phyloP scores from a whole-genome alignment of 2,113 vertebrate genomes.

The Sinocyclocheilus anshuiensis region DNA sequence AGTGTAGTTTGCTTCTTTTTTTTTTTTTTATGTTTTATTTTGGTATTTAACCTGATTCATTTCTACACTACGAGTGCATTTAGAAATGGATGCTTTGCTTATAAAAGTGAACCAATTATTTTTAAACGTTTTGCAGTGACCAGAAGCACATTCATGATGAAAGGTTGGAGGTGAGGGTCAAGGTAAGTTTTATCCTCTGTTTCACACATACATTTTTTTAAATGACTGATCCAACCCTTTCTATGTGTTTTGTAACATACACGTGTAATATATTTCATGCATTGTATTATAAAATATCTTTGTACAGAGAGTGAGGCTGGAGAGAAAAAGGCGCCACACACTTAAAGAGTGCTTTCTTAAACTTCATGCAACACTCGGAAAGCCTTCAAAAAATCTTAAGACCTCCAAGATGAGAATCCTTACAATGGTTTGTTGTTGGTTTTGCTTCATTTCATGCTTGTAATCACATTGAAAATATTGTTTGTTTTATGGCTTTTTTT shows the following conservation, averaged over 20 bases:
- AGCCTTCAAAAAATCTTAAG: background rate
- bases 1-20: background rate
- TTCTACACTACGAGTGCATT: background rate
- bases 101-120: background rate
- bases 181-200: background rate
- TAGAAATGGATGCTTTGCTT: background rate
- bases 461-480: background rate
- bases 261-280: background rate
- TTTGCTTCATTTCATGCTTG: background rate
- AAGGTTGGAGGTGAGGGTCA: background rate
- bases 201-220: background rate
- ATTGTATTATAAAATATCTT: background rate
- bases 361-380: constrained; percentile 53
- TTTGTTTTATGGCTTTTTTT: background rate
- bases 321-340: constrained; percentile 48
- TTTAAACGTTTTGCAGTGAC: background rate
- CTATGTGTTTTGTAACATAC: background rate
- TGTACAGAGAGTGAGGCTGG: constrained; percentile 24
- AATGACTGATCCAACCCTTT: background rate
- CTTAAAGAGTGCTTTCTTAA: constrained; percentile 35
- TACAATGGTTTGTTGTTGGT: constrained; percentile 55
- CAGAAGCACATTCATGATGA: background rate
- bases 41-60: background rate
- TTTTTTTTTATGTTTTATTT: background rate
- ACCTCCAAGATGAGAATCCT: constrained; percentile 55